phyloP scores from a whole-genome alignment of 2,888 invertebrate species.

The Dolichomitus sp. region DNA sequence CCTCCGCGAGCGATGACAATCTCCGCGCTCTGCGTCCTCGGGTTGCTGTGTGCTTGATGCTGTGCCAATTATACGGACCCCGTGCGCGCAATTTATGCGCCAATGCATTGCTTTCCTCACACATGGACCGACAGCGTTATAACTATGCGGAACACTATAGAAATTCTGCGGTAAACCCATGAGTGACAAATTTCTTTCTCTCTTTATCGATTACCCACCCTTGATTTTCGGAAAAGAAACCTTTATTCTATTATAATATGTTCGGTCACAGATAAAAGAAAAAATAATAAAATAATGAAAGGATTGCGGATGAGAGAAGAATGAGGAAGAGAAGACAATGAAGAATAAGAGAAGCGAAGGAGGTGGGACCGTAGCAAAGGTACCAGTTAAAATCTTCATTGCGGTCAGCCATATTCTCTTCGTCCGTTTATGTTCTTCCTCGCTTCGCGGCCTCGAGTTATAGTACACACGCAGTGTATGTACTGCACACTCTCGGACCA shows the following conservation, averaged over 20 bases:
- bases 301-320: slow-evolving; percentile 36
- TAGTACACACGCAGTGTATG: slow-evolving; percentile 44
- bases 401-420: slow-evolving; percentile 84
- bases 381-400: slow-evolving; percentile 85
- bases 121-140: slow-evolving; percentile 5
- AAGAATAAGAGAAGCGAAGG: slow-evolving; percentile 61
- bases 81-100: slow-evolving; percentile 71
- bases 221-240: slow-evolving; percentile 10
- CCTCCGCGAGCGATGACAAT: slow-evolving; percentile 71
- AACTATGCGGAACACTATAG: slow-evolving; percentile 2
- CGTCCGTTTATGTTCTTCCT: slow-evolving; percentile 72
- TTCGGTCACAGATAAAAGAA: slow-evolving; percentile 11
- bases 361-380: slow-evolving; percentile 73
- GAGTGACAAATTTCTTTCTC: neutral
- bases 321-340: slow-evolving; percentile 41
- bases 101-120: slow-evolving; percentile 51
- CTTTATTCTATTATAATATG: slow-evolving; percentile 11
- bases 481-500: slow-evolving; percentile 50
- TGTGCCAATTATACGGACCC: slow-evolving; percentile 73
- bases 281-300: slow-evolving; percentile 24
- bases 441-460: slow-evolving; percentile 69
- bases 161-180: neutral
- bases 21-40: slow-evolving; percentile 59
- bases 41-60: slow-evolving; percentile 57
- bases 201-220: slow-evolving; percentile 9